Evolutionary conservation across 2,888 invertebrate species (phyloP).

Genomic region (Eugnorisma glareosa): DNA sequence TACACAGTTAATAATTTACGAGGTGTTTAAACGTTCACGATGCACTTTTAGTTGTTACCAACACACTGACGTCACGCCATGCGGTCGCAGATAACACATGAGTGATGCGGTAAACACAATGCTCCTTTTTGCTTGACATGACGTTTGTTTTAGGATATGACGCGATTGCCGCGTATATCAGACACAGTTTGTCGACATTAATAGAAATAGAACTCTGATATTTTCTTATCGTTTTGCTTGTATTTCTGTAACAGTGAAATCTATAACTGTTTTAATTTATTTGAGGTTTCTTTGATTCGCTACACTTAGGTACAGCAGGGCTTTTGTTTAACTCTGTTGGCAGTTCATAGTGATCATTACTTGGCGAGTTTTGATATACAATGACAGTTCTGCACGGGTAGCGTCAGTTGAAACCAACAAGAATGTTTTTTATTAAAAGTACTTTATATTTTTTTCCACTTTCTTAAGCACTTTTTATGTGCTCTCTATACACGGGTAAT

Average conservation of each 20-base stretch:
- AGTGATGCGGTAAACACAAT: conserved; percentile 34
- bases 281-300: neutral
- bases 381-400: too few species aligned
- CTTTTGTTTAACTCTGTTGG: too few species aligned
- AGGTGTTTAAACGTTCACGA: conserved; percentile 41
- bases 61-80: conserved; percentile 55
- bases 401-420: too few species aligned
- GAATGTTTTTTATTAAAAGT: too few species aligned
- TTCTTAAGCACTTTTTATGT: neutral
- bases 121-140: conserved; percentile 25
- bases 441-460: neutral
- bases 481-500: neutral
- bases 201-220: neutral
- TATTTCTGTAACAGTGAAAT: neutral
- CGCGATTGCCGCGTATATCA: conserved; percentile 10
- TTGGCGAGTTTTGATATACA: too few species aligned
- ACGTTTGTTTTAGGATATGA: conserved; percentile 37
- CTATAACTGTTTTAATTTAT: neutral
- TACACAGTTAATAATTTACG: conserved; percentile 50
- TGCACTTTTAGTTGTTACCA: conserved; percentile 45
- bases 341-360: too few species aligned
- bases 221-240: neutral
- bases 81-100: conserved; percentile 44
- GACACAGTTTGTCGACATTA: neutral
- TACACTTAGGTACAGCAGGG: too few species aligned